Percentiles rank a stretch among this genome's conserved stretches.
Evolutionary conservation across 2,113 vertebrate genomes (phyloP).

Genomic region (Arizona elegans): DNA sequence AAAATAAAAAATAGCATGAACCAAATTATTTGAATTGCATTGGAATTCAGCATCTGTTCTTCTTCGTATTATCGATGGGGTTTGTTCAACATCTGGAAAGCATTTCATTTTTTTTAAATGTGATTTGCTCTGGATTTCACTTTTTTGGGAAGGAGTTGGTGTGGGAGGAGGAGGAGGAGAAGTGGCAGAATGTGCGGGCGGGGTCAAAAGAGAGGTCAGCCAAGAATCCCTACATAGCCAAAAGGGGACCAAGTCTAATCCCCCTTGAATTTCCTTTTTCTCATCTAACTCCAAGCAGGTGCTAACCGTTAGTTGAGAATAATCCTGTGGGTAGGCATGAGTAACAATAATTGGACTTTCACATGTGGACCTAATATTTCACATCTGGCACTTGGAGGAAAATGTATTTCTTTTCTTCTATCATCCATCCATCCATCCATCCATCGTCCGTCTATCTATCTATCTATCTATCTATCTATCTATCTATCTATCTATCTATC

Average conservation of each 20-base stretch:
- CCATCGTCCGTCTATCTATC: too few relatives aligned
- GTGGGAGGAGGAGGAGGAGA: neutral
- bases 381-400: neutral
- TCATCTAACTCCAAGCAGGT: neutral
- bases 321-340: neutral
- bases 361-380: too few relatives aligned
- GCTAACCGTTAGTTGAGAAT: neutral
- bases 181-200: neutral
- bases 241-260: neutral
- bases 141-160: conserved; percentile 9
- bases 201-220: neutral
- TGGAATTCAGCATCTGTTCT: conserved; percentile 61
- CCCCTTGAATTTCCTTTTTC: neutral
- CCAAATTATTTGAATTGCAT: conserved; percentile 41
- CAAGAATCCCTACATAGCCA: neutral
- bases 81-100: conserved; percentile 44
- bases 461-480: too few relatives aligned
- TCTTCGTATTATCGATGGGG: conserved; percentile 30
- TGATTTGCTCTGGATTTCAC: neutral
- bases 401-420: conserved; percentile 11
- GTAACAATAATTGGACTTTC: neutral
- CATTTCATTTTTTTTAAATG: conserved; percentile 26
- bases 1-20: conserved; percentile 31
- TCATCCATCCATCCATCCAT: neutral
- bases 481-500: too few relatives aligned